Base-by-base conservation (phyloP, 2,888 invertebrate species). In the Biston betularia region DNA sequence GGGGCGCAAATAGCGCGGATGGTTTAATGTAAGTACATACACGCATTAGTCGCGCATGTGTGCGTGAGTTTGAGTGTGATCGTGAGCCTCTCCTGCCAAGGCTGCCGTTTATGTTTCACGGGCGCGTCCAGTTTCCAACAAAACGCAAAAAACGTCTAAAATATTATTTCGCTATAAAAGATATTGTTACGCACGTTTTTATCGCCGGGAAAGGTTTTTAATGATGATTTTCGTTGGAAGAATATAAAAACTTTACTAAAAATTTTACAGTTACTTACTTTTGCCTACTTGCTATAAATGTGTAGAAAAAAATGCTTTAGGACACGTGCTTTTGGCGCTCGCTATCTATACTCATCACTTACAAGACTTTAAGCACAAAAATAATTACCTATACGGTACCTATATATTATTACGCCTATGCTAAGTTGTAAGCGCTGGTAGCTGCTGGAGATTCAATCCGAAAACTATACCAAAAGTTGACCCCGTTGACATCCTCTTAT, bases 1-100 rank as follows among this genome's bases (percentile, higher is more conserved):
- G 69, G 64, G 61, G 69, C 42, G 62, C 64, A 71, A 73, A 71
- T 58, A 66, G 64, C 52, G 54, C 14, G 49, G 63, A 68, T 63
- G 69, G 50, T 64, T 69, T 48, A 44, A 57, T 61, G 48, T 53
- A 38, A 53, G 52, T 38, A 53, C 14, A 35, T 53, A 15, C 38
- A 38, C 14, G 38, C 10, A 38, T 38, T 53, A 15, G 0, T 14
- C 10, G 9, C 38, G 38, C 10, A 38, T 38, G 52, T 53, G 14
- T 53, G 52, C 38, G 52, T 53, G 24, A 2, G 38, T 49, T 12
- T 6, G 6, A n/a, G 4, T 6, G 38, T 14, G 0, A 38, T 5
- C 38, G 38, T 38, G 52, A 14, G 35, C 5, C 15, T 38, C 38
- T 14, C n/a, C 10, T 4, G 54, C 15, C 56, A 45, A 57, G 50